These are phyloP conservation scores for Merodon equestris DNA, from an alignment of 2,888 invertebrate species.

Conservation along the genomic window DNA sequence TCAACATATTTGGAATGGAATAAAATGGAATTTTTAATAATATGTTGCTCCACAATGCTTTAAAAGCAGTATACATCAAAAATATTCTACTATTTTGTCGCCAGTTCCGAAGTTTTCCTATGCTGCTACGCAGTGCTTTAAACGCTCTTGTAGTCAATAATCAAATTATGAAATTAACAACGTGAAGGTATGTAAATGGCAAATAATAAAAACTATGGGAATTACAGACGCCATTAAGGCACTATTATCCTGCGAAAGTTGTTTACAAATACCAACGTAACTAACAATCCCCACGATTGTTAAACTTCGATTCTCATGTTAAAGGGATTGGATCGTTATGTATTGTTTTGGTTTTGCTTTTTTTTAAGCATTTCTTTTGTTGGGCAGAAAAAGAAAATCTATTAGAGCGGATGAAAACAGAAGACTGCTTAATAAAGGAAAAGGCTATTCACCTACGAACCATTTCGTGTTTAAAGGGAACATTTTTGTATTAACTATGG, in stretches of 20 bases:
- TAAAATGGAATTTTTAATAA: too few species aligned
- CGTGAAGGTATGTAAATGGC: slow-evolving; percentile 21
- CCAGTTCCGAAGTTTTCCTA: too few species aligned
- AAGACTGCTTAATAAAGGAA: slow-evolving; percentile 8
- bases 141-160: not conserved
- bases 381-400: slow-evolving; percentile 21
- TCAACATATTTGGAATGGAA: too few species aligned
- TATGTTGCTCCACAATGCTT: too few species aligned
- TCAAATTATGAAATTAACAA: slow-evolving; percentile 39
- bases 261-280: slow-evolving; percentile 6
- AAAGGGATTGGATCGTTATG: too few species aligned
- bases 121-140: too few species aligned
- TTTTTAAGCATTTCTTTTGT: slow-evolving; percentile 22
- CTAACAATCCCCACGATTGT: slow-evolving; percentile 10
- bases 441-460: not conserved
- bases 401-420: slow-evolving; percentile 13
- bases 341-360: too few species aligned
- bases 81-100: too few species aligned
- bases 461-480: too few species aligned
- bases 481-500: too few species aligned
- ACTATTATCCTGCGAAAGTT: slow-evolving; percentile 10
- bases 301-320: slow-evolving; percentile 16
- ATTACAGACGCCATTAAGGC: slow-evolving; percentile 41
- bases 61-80: too few species aligned
- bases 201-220: slow-evolving; percentile 47